phyloP scores from a whole-genome alignment of 37 sponge, comb jelly and placozoan genomes.

The Dysidea cf. avara region DNA sequence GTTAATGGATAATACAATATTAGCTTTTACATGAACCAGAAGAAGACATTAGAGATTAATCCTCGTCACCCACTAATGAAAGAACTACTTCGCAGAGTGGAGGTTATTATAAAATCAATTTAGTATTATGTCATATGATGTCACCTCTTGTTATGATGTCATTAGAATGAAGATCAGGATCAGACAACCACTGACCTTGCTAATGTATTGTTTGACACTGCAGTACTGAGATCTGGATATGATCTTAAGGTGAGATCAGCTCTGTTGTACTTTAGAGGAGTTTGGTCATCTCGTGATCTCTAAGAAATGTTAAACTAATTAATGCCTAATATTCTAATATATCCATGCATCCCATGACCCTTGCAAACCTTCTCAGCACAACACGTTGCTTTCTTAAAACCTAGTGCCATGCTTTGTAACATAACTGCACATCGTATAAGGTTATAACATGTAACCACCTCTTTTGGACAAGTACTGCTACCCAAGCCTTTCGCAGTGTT shows the following conservation, averaged over 20 bases:
- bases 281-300: too few species aligned
- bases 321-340: too few species aligned
- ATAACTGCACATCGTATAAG: too few species aligned
- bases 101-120: constrained; percentile 7
- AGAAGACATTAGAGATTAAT: constrained; percentile 97
- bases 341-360: too few species aligned
- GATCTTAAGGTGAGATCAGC: constrained; percentile 49
- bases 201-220: constrained; percentile 83
- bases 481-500: too few species aligned
- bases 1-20: constrained; percentile 1
- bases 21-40: constrained; percentile 87
- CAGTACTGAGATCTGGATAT: constrained; percentile 89
- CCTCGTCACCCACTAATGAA: constrained; percentile 93
- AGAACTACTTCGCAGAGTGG: constrained; percentile 76
- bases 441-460: too few species aligned
- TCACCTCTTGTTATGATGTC: not conserved
- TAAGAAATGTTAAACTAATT: too few species aligned
- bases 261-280: too few species aligned
- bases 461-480: too few species aligned
- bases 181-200: constrained; percentile 82
- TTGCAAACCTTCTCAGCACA: too few species aligned
- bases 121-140: not conserved
- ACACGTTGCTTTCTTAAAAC: too few species aligned
- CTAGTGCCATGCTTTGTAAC: too few species aligned
- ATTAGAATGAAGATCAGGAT: constrained; percentile 47